Evolutionary conservation across 2,888 invertebrate genomes (phyloP).

Genomic region (Tetheella fluctuosa): DNA sequence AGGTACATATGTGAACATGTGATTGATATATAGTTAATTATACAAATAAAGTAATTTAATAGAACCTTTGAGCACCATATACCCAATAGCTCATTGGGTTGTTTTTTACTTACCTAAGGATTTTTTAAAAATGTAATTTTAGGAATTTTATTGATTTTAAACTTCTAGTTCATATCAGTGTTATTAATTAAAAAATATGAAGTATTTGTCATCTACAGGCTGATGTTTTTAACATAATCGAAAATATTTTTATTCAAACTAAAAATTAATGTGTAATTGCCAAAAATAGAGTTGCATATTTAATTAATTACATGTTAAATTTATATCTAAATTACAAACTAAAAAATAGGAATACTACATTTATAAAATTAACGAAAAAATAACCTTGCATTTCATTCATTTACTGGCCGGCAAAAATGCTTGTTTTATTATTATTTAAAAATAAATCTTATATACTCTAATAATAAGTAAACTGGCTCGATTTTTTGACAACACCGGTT

Average conservation of each 20-base stretch:
- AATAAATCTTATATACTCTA: background rate
- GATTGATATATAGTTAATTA: constrained; percentile 4
- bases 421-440: constrained; percentile 23
- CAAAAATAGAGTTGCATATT: too few relatives aligned
- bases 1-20: constrained; percentile 41
- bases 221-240: background rate
- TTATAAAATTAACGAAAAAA: constrained; percentile 21
- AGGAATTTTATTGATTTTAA: too few relatives aligned
- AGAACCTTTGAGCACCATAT: constrained; percentile 34
- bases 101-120: too few relatives aligned
- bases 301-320: background rate
- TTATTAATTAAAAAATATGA: too few relatives aligned
- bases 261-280: background rate
- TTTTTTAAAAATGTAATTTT: background rate
- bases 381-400: constrained; percentile 44
- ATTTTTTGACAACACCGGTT: background rate
- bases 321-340: background rate
- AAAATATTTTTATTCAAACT: background rate
- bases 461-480: background rate
- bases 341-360: constrained; percentile 18
- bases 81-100: too few relatives aligned
- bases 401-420: constrained; percentile 74
- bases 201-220: background rate
- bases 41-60: constrained; percentile 21
- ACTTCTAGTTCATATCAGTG: too few relatives aligned